These are phyloP conservation scores for Diprion similis DNA, from an alignment of 1,140 invertebrate genomes.

Conservation along the genomic window DNA sequence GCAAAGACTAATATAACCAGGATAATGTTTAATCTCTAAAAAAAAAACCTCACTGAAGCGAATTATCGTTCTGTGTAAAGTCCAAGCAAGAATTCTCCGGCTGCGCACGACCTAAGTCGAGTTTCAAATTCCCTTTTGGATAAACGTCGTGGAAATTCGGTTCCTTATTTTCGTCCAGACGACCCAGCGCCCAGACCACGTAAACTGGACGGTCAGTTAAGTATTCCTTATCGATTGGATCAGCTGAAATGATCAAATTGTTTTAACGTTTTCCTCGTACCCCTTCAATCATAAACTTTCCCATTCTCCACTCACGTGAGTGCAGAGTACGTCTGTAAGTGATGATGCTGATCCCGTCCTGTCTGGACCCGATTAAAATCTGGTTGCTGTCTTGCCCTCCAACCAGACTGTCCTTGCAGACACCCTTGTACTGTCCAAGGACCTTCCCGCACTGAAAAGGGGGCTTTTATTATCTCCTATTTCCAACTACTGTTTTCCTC, in stretches of 20 bases:
- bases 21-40: too few species aligned
- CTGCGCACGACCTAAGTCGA: conserved; percentile 73
- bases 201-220: conserved; percentile 70
- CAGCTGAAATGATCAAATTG: conserved; percentile 61
- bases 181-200: conserved; percentile 87
- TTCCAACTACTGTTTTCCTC: background rate
- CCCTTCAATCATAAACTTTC: background rate
- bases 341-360: conserved; percentile 80
- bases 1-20: too few species aligned
- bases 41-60: conserved; percentile 40
- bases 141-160: conserved; percentile 86
- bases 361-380: conserved; percentile 71
- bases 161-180: conserved; percentile 77
- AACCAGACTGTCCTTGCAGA: conserved; percentile 81
- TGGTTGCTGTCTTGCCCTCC: conserved; percentile 83
- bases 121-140: conserved; percentile 71
- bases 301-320: conserved; percentile 67
- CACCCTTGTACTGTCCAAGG: conserved; percentile 83
- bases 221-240: conserved; percentile 80
- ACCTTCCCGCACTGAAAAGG: conserved; percentile 78
- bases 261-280: conserved; percentile 21
- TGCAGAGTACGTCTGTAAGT: conserved; percentile 78
- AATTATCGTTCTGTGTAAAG: conserved; percentile 65
- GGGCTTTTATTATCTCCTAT: conserved; percentile 21
- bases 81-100: conserved; percentile 73